Conservation (phyloP, 1,140 invertebrate species). For the Drosophila tani region DNA sequence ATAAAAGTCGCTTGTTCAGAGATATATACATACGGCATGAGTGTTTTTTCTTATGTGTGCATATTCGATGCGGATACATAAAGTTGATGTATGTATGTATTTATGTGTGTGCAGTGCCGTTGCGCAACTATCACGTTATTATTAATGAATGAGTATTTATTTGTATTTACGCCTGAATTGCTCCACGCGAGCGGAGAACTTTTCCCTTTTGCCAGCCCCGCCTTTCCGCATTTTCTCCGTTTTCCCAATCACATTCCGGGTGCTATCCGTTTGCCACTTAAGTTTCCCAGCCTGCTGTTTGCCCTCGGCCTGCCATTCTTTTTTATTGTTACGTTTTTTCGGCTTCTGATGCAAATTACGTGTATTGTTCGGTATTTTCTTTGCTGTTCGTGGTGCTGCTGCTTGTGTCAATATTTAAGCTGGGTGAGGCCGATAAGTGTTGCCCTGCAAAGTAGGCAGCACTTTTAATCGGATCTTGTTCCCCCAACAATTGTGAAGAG, state of each 20-base stretch:
- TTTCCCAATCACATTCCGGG: constrained; percentile 26
- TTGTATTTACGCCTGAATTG: constrained; percentile 75
- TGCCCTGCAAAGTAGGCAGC: constrained; percentile 35
- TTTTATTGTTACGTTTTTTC: constrained; percentile 49
- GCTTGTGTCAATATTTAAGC: constrained; percentile 70
- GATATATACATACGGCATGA: constrained; percentile 11
- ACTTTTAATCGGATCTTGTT: neutral
- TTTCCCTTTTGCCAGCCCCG: constrained; percentile 10
- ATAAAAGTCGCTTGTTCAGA: constrained; percentile 65
- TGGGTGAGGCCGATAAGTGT: constrained; percentile 45
- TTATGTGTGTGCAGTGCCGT: constrained; percentile 25
- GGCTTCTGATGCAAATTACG: constrained; percentile 74
- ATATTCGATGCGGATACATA: constrained; percentile 17
- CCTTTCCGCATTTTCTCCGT: constrained; percentile 24
- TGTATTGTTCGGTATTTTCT: constrained; percentile 27
- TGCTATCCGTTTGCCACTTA: constrained; percentile 34
- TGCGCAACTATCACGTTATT: constrained; percentile 76
- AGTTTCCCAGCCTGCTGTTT: constrained; percentile 33
- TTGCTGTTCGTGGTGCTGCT: constrained; percentile 16
- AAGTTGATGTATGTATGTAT: constrained; percentile 30
- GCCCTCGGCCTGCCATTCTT: constrained; percentile 16
- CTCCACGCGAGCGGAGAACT: constrained; percentile 33
- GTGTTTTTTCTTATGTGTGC: constrained; percentile 16
- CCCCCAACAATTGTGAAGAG: no score
- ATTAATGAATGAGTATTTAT: constrained; percentile 84